Base-by-base conservation (phyloP, 92 coral and sea anemone genomes). In the Hydrozoanthus gracilis region DNA sequence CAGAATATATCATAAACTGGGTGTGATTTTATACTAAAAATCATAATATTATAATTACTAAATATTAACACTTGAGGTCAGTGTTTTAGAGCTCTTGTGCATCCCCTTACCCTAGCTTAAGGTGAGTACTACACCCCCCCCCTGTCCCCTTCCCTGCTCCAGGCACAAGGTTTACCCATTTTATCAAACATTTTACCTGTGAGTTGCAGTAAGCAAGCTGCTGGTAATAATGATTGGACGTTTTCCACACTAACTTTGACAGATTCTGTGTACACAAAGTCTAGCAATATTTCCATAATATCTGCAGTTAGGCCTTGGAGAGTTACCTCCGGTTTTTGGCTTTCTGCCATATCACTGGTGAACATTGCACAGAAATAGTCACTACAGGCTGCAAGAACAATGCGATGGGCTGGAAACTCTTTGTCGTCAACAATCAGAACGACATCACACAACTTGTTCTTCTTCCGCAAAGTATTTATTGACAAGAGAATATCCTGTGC, bases 241-340 rank as follows among this genome's bases (percentile, higher is more conserved):
- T 96, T 96, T 87, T 96, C 99, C 70, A 96, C 99, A 88, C 98
- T 96, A 47, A 96, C 99, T 96, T 95, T 92, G 44, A 96, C 95
- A 8, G 98, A 86, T 84, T 96, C 99, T 10, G 99, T 96, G 69
- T 96, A 96, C 4, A 96, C 95, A 90, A 96, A 96, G 83, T 96
- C 98, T 67, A 96, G 86, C 60, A 96, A 89, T 49, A 95, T 92
- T 65, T 96, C 99, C 99, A 96, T 96, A 8, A 94, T 95, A 16
- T 95, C 97, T 49, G 99, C 92, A 45, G 94, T 83, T 84, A 96
- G 82, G 5, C 99, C 99, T 16, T 93, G 92, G 50, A 96, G 92
- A 78, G 89, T 92, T 39, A 96, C 92, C 44, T 82, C 88, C 4
- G 88, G 71, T 67, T 96, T 88, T 35, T 96, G 92, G 84, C 99